Percentiles rank a stretch among this genome's conserved stretches.
Evolutionary conservation across 2,113 vertebrate species (phyloP).

Genomic region (Loxodonta africana): DNA sequence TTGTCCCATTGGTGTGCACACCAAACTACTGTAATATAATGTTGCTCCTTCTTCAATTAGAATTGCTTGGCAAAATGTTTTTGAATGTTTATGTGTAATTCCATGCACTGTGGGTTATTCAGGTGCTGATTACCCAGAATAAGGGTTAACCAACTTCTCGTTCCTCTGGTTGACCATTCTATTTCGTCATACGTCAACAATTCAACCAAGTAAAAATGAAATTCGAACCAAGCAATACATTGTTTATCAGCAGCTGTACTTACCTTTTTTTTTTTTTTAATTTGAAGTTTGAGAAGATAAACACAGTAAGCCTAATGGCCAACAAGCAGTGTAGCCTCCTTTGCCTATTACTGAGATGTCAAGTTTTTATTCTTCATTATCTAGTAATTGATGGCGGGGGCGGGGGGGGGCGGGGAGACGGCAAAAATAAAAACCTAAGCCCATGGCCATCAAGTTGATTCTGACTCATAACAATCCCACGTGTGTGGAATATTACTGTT

Average conservation of each 20-base stretch:
- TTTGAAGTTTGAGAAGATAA: conserved; percentile 27
- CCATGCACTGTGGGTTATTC: not conserved
- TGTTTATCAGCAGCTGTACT: not conserved
- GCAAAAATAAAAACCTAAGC: not conserved
- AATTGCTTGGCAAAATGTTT: not conserved
- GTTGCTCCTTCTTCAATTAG: not conserved
- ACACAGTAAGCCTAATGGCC: not conserved
- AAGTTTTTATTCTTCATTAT: not conserved
- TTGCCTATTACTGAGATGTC: not conserved
- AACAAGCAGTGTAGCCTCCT: not conserved
- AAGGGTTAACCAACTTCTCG: conserved; percentile 46
- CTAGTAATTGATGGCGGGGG: not conserved
- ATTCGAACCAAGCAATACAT: not conserved
- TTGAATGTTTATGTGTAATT: not conserved
- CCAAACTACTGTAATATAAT: not conserved
- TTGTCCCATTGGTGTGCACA: not conserved
- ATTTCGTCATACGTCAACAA: not conserved
- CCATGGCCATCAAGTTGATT: not conserved
- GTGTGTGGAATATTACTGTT: not conserved
- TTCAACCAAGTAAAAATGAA: conserved; percentile 48
- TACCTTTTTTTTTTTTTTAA: not conserved
- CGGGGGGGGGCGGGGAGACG: not conserved
- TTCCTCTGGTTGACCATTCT: conserved; percentile 57
- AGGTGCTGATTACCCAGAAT: not conserved
- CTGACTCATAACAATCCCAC: not conserved